These are phyloP conservation scores for Aplodontia rufa DNA, from an alignment of 2,113 vertebrate genomes.

Conservation along the genomic window DNA sequence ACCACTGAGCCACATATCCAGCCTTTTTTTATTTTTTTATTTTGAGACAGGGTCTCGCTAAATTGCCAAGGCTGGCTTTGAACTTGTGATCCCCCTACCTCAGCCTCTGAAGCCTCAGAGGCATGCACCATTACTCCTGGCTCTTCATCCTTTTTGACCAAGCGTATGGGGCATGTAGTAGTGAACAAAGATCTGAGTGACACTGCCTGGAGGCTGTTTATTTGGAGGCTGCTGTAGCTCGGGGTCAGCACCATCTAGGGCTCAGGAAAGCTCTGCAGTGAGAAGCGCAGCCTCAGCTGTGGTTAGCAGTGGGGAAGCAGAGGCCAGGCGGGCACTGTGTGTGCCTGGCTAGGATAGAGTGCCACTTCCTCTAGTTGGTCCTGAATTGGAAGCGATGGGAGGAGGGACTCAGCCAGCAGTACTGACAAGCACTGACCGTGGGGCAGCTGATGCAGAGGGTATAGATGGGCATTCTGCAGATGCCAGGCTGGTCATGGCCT, in stretches of 20 bases:
- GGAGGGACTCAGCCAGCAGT: no score
- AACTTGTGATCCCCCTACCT: no score
- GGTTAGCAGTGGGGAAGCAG: no score
- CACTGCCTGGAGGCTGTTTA: neutral
- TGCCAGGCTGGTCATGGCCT: neutral
- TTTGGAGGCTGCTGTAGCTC: neutral
- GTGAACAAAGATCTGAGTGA: neutral
- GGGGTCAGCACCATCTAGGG: neutral
- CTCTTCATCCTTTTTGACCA: no score
- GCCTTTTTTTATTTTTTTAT: no score
- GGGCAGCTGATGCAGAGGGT: no score
- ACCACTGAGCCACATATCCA: no score
- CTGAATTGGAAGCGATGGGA: neutral
- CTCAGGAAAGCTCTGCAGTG: neutral
- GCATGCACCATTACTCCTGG: no score
- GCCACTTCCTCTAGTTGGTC: neutral
- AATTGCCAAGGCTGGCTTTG: no score
- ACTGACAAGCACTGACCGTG: neutral
- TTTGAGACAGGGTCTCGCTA: no score
- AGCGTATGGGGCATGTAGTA: rapidly evolving
- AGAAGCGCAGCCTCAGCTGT: neutral
- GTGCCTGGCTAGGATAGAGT: rapidly evolving
- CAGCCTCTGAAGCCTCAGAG: no score
- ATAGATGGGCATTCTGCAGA: neutral
- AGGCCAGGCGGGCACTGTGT: no score